phyloP scores from a whole-genome alignment of 2,797 vertebrate species.

The Fundulus diaphanus region DNA sequence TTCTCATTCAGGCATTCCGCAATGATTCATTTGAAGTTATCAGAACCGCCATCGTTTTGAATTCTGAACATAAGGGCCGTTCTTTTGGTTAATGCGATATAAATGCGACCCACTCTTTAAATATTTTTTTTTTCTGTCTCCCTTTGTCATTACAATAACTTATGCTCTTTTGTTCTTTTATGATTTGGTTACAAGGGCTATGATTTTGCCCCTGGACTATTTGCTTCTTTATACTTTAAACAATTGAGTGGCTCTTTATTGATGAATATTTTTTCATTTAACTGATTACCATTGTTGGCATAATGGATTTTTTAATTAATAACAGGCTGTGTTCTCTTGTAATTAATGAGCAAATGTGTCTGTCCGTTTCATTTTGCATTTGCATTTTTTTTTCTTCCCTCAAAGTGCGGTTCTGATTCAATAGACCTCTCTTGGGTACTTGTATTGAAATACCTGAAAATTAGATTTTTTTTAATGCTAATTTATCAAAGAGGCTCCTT shows the following conservation, averaged over 20 bases:
- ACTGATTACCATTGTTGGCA: slow-evolving; percentile 76
- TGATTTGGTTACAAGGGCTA: slow-evolving; percentile 10
- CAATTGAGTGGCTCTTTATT: slow-evolving; percentile 53
- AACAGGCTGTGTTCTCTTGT: slow-evolving; percentile 64
- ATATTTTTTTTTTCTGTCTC: slow-evolving; percentile 11
- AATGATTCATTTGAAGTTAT: slow-evolving; percentile 38
- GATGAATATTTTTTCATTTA: slow-evolving; percentile 65
- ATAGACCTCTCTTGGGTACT: slow-evolving; percentile 50
- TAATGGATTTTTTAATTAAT: slow-evolving; percentile 82
- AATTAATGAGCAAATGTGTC: slow-evolving; percentile 64
- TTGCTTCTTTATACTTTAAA: slow-evolving; percentile 50
- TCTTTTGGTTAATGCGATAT: slow-evolving; percentile 23
- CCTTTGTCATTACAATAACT: slow-evolving; percentile 17
- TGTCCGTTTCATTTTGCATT: slow-evolving; percentile 47
- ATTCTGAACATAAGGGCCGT: slow-evolving; percentile 13
- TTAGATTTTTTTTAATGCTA: slow-evolving; percentile 11
- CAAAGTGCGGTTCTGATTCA: slow-evolving; percentile 47
- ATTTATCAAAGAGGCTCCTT: not conserved
- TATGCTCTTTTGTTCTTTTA: slow-evolving; percentile 12
- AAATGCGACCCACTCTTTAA: slow-evolving; percentile 24
- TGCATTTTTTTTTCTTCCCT: slow-evolving; percentile 63
- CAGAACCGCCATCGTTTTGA: slow-evolving; percentile 25
- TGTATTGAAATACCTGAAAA: slow-evolving; percentile 44
- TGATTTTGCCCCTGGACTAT: slow-evolving; percentile 32
- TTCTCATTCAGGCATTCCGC: slow-evolving; percentile 10